Conservation (phyloP, 2,888 invertebrate species). For the Thumatha senex region DNA sequence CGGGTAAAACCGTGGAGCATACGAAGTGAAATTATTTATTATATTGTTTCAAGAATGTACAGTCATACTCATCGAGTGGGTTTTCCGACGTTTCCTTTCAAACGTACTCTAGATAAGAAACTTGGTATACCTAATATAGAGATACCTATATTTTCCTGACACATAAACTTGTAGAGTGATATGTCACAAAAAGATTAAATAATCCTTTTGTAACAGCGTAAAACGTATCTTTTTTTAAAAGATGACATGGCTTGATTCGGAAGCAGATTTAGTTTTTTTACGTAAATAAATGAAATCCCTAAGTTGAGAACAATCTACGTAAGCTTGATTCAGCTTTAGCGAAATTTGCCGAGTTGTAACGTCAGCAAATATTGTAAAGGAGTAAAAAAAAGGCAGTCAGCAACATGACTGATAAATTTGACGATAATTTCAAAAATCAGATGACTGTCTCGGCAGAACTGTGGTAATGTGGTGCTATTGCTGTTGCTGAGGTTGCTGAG, state of each 20-base stretch:
- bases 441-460: too few relatives aligned
- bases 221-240: too few relatives aligned
- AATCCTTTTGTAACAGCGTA: too few relatives aligned
- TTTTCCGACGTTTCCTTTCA: conserved; percentile 30
- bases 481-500: too few relatives aligned
- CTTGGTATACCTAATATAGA: conserved; percentile 1
- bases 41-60: neutral
- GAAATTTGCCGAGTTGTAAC: too few relatives aligned
- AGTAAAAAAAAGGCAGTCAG: too few relatives aligned
- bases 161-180: neutral
- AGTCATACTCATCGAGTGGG: conserved; percentile 20
- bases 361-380: too few relatives aligned
- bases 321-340: too few relatives aligned
- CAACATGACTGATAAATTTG: too few relatives aligned
- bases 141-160: conserved; percentile 1
- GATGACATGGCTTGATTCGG: neutral
- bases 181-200: conserved; percentile 1
- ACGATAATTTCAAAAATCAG: too few relatives aligned
- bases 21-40: neutral
- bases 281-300: neutral
- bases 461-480: too few relatives aligned
- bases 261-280: neutral
- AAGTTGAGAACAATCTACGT: too few relatives aligned
- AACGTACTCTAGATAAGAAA: conserved; percentile 16
- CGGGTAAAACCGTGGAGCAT: neutral